These are phyloP conservation scores for Metaphire vulgaris DNA, from an alignment of 1,140 invertebrate genomes.

Conservation along the genomic window DNA sequence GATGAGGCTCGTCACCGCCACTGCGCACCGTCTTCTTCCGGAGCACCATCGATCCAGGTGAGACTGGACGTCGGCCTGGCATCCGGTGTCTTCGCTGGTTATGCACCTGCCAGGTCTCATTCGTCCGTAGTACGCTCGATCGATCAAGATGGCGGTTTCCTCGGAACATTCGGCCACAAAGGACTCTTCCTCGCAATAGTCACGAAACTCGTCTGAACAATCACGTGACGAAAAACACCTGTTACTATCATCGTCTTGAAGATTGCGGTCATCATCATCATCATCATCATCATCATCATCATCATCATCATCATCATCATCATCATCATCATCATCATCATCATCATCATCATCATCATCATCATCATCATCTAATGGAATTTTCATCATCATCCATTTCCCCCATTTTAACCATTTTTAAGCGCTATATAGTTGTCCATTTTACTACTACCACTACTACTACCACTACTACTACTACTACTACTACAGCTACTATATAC, in stretches of 20 bases:
- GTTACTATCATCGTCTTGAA: not conserved
- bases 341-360: not conserved
- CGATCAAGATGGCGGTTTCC: not conserved
- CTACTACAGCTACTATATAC: too few relatives aligned
- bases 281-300: conserved; percentile 2
- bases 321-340: conserved; percentile 2
- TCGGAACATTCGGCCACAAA: not conserved
- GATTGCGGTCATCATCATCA: not conserved
- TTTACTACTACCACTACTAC: too few relatives aligned
- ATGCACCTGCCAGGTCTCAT: not conserved
- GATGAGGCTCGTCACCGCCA: not conserved
- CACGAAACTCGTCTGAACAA: not conserved
- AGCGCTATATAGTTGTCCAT: too few relatives aligned
- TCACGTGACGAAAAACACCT: not conserved
- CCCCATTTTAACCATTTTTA: too few relatives aligned
- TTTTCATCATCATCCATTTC: too few relatives aligned
- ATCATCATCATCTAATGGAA: too few relatives aligned
- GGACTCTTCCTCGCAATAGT: not conserved
- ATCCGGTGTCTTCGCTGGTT: not conserved
- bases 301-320: conserved; percentile 3
- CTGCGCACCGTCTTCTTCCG: not conserved
- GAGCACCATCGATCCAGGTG: not conserved
- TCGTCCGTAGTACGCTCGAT: not conserved
- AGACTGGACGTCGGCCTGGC: not conserved
- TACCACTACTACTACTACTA: too few relatives aligned